Base-by-base conservation (phyloP, 2,113 vertebrate genomes). In the Stercorarius parasiticus region DNA sequence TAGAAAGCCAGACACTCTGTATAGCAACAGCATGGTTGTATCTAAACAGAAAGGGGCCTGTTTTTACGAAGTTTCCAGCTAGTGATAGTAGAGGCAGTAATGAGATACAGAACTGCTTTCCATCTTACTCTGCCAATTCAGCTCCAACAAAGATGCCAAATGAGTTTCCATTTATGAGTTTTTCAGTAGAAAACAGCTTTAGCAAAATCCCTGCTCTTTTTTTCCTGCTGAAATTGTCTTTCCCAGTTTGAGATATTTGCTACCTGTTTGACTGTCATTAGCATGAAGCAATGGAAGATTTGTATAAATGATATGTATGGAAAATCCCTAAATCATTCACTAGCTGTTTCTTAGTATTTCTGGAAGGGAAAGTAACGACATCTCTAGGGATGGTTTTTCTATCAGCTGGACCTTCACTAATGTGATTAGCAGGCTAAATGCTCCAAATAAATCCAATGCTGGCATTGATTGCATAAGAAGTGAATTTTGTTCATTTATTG, bases 41-140 rank as follows among this genome's bases (percentile, higher is more conserved):
- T 83, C 96, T 81, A 83, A 94, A 83, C 55, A 93, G 82, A 95
- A 80, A 83, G 64, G 34, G 36, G 76, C 32, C 86, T 94, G 43
- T 93, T 97, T 96, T 85, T 58, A 71, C 76, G 26, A 49, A 64
- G n/a, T 83, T 93, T 90, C 64, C 69, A 95, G n/a, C 76, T 90
- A 86, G 82, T 78, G 94, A 97, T 97, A 95, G 69, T 50, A 66
- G 64, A 95, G 74, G 58, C 71, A 85, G 42, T 94, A 92, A 95
- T 90, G 72, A 96, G 90, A 95, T 88, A 95, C 76, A 94, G 76
- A 84, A 49, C 80, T 88, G 67, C 79, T 97, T 97, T 97, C 95
- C 86, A 86, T 94, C 79, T 87, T 81, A 36, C 21, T 66, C 76
- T 95, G 94, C 97, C 96, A 96, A 88, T 92, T 86, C 76, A 78